Conservation (phyloP, 2,797 vertebrate species). For the Amazona finschi region DNA sequence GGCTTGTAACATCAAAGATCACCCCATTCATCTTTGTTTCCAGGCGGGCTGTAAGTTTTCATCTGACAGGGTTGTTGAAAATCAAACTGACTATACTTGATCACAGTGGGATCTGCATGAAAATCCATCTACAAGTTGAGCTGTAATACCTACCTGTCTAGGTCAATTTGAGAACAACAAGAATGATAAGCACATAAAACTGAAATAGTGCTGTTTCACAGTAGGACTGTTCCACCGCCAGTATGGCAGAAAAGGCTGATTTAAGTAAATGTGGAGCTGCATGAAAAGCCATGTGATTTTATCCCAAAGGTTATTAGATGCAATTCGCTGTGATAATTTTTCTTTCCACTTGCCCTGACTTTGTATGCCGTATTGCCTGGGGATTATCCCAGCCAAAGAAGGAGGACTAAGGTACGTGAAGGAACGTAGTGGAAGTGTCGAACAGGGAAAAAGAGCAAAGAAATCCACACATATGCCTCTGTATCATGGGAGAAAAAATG, state of each 20-base stretch:
- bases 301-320: not conserved
- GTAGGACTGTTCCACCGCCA: not conserved
- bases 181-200: slow-evolving; percentile 45
- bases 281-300: not conserved
- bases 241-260: not conserved
- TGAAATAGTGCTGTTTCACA: slow-evolving; percentile 42
- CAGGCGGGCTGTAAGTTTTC: slow-evolving; percentile 33
- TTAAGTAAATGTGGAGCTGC: not conserved
- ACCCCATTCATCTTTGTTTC: slow-evolving; percentile 45
- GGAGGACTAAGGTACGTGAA: not conserved
- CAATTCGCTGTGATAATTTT: not conserved
- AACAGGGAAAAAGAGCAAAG: not conserved
- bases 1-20: slow-evolving; percentile 57
- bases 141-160: slow-evolving; percentile 50
- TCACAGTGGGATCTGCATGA: slow-evolving; percentile 67
- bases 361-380: not conserved
- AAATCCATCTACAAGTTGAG: slow-evolving; percentile 58
- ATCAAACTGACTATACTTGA: slow-evolving; percentile 59
- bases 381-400: not conserved
- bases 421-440: not conserved
- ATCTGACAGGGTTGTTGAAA: slow-evolving; percentile 49
- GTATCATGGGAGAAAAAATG: not conserved
- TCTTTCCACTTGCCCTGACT: not conserved
- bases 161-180: slow-evolving; percentile 59
- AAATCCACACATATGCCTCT: not conserved